phyloP scores from a whole-genome alignment of 2,888 invertebrate genomes.

The Cephus nigrinus region DNA sequence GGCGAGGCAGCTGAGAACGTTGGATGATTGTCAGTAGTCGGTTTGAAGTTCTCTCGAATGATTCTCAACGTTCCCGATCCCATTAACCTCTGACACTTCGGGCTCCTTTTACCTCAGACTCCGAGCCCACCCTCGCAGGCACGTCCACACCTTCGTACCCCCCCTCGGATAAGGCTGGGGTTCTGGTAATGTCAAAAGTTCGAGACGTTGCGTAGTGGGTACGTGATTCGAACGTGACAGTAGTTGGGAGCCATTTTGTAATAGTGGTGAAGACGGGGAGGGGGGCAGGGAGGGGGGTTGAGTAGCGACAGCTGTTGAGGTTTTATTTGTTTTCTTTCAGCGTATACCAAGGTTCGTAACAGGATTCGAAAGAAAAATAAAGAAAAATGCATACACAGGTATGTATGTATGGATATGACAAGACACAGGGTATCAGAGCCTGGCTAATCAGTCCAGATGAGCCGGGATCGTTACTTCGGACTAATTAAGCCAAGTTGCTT shows the following conservation, averaged over 20 bases:
- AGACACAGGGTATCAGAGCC: background rate
- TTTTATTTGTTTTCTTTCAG: background rate
- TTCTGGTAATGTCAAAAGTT: conserved; percentile 16
- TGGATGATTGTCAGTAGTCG: background rate
- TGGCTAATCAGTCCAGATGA: background rate
- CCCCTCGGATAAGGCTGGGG: conserved; percentile 12
- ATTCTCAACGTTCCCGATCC: background rate
- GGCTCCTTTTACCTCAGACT: background rate
- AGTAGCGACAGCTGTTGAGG: background rate
- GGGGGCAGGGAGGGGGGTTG: background rate
- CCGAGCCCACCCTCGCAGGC: background rate
- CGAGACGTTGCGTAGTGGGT: conserved; percentile 7
- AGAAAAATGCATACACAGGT: background rate
- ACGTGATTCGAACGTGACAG: background rate
- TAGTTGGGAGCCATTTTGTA: background rate
- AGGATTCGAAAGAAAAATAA: background rate
- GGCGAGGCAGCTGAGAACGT: background rate
- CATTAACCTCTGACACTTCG: background rate
- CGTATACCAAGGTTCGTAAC: background rate
- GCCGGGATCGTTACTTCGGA: background rate
- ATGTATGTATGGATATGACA: background rate
- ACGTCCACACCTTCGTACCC: background rate
- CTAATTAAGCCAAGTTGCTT: background rate
- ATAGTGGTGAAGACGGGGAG: background rate
- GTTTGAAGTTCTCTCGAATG: background rate